Evolutionary conservation across 2,888 invertebrate genomes (phyloP).

Genomic region (Hybos culiciformis): DNA sequence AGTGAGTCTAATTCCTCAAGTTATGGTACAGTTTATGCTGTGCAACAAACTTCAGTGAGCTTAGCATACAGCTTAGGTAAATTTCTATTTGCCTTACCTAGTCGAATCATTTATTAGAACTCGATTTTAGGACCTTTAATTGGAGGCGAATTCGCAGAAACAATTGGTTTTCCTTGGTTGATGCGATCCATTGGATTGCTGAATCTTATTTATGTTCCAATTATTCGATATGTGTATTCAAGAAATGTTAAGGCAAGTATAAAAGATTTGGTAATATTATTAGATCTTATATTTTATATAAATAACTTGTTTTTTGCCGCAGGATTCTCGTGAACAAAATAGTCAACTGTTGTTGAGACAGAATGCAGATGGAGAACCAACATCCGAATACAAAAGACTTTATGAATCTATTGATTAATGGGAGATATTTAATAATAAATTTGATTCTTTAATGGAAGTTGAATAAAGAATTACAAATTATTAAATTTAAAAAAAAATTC

Average conservation of each 20-base stretch:
- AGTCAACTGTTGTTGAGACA: slow-evolving; percentile 28
- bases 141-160: slow-evolving; percentile 55
- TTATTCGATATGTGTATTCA: slow-evolving; percentile 38
- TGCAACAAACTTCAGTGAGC: slow-evolving; percentile 70
- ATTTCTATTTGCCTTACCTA: not conserved
- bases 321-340: slow-evolving; percentile 24
- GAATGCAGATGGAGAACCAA: slow-evolving; percentile 19
- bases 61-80: slow-evolving; percentile 68
- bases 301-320: not conserved
- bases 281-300: not conserved
- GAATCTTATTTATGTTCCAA: slow-evolving; percentile 54
- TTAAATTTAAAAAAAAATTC: too few relatives aligned
- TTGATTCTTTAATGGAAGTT: too few relatives aligned
- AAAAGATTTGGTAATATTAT: not conserved
- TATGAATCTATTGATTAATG: slow-evolving; percentile 29
- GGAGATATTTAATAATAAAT: too few relatives aligned
- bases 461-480: too few relatives aligned
- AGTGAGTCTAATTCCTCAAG: slow-evolving; percentile 35
- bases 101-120: not conserved
- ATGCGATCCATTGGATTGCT: slow-evolving; percentile 56
- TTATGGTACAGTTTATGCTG: slow-evolving; percentile 68
- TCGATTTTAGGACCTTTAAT: slow-evolving; percentile 49
- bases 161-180: slow-evolving; percentile 59
- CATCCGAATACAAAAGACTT: slow-evolving; percentile 29
- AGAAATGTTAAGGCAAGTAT: slow-evolving; percentile 28